Percentiles rank a stretch among this genome's conserved stretches.
phyloP scores from a whole-genome alignment of 2,113 vertebrate species.

The Glareola pratincola region DNA sequence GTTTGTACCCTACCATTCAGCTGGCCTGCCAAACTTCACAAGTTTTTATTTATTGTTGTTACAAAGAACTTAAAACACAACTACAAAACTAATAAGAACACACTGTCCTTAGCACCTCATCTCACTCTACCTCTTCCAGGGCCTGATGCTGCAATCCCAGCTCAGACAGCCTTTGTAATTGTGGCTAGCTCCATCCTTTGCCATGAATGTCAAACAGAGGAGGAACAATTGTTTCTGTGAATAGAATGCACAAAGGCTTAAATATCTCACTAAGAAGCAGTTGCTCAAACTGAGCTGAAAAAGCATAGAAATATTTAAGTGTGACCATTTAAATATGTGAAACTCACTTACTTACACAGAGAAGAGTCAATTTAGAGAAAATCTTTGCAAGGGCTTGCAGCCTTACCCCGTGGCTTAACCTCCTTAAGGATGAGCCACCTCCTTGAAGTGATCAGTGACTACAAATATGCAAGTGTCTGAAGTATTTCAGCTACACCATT shows the following conservation, averaged over 20 bases:
- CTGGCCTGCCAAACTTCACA: not conserved
- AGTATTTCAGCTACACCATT: not conserved
- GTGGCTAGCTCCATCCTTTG: not conserved
- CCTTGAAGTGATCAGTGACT: not conserved
- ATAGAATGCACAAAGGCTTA: not conserved
- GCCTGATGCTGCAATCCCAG: not conserved
- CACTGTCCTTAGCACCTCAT: not conserved
- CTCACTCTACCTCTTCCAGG: not conserved
- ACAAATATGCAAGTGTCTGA: not conserved
- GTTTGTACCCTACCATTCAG: not conserved
- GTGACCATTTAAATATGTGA: not conserved
- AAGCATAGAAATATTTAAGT: not conserved
- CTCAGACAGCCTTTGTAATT: not conserved
- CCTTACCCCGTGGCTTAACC: fast-evolving
- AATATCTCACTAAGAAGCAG: not conserved
- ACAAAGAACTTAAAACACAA: not conserved
- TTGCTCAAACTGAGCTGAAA: not conserved
- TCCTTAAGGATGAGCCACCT: not conserved
- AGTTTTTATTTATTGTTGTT: not conserved
- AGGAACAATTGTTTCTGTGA: not conserved
- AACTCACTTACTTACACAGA: not conserved
- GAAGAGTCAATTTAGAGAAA: not conserved
- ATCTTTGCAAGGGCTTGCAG: not conserved
- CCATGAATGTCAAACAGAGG: not conserved
- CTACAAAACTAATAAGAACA: not conserved